phyloP scores from a whole-genome alignment of 1,140 invertebrate genomes.

The Temnothorax curvispinosus region DNA sequence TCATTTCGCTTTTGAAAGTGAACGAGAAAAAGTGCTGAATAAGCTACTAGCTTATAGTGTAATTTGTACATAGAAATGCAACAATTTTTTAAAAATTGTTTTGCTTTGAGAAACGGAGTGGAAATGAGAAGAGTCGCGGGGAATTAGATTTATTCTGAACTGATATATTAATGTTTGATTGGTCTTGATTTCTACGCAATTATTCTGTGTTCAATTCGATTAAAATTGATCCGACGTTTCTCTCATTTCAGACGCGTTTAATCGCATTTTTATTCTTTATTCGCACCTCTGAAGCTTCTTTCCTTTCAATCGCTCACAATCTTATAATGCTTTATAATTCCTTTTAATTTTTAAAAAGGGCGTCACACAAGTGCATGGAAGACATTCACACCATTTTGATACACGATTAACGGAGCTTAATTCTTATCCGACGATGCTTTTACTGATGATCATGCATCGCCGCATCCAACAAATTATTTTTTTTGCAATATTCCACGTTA shows the following conservation, averaged over 20 bases:
- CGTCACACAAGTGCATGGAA: conserved; percentile 8
- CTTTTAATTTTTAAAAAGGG: neutral
- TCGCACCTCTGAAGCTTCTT: neutral
- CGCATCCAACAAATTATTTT: neutral
- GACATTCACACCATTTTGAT: neutral
- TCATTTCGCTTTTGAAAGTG: neutral
- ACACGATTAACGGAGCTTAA: neutral
- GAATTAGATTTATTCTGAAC: neutral
- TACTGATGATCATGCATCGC: neutral
- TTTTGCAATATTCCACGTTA: conserved; percentile 16
- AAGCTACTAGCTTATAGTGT: neutral
- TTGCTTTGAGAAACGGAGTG: conserved; percentile 13
- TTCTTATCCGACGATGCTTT: neutral
- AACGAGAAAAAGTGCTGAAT: neutral
- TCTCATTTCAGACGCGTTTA: neutral
- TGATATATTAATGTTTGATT: neutral
- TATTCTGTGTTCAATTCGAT: neutral
- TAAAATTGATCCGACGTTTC: neutral
- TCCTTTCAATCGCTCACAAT: conserved; percentile 12
- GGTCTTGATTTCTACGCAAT: neutral
- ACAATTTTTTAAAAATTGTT: neutral
- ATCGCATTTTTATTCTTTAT: neutral
- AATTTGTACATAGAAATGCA: neutral
- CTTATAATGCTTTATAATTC: neutral
- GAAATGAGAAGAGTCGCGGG: conserved; percentile 1